Evolutionary conservation across 2,113 vertebrate genomes (phyloP).

Genomic region (Amblyopsis rosae): DNA sequence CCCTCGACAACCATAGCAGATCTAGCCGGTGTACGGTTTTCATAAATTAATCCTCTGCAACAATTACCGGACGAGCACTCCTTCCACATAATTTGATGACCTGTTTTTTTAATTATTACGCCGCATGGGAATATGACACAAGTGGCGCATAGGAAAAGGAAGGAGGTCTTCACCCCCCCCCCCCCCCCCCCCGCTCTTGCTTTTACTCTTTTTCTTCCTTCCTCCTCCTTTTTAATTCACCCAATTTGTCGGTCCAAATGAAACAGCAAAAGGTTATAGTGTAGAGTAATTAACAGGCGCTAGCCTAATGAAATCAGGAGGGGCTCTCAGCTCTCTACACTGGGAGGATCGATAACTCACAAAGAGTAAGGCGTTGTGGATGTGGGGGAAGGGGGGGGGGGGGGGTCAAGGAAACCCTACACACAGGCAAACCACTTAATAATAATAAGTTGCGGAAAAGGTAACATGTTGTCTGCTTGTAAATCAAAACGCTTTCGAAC

Average conservation of each 20-base stretch:
- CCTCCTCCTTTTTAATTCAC: constrained; percentile 77
- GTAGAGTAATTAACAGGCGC: constrained; percentile 88
- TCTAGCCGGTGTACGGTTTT: constrained; percentile 59
- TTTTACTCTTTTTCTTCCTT: constrained; percentile 24
- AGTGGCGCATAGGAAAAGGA: constrained; percentile 25
- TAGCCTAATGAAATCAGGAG: constrained; percentile 83
- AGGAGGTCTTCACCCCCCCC: neutral
- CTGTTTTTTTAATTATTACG: constrained; percentile 72
- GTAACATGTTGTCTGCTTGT: constrained; percentile 71
- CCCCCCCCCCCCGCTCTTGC: constrained; percentile 26
- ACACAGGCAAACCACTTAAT: constrained; percentile 79
- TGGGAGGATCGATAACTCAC: constrained; percentile 82
- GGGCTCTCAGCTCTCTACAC: constrained; percentile 75
- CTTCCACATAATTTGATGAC: constrained; percentile 74
- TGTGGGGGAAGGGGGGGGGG: constrained; percentile 31
- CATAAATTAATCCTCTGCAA: constrained; percentile 69
- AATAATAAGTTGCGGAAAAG: constrained; percentile 79
- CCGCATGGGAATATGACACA: constrained; percentile 69
- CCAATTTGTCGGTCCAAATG: constrained; percentile 89
- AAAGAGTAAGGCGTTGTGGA: constrained; percentile 73
- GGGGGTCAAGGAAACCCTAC: constrained; percentile 77
- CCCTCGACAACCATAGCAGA: constrained; percentile 42
- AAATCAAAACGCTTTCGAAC: constrained; percentile 73
- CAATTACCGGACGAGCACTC: constrained; percentile 67
- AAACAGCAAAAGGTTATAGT: constrained; percentile 87